Conservation (phyloP, 2,888 invertebrate species). For the Tinea trinotella region DNA sequence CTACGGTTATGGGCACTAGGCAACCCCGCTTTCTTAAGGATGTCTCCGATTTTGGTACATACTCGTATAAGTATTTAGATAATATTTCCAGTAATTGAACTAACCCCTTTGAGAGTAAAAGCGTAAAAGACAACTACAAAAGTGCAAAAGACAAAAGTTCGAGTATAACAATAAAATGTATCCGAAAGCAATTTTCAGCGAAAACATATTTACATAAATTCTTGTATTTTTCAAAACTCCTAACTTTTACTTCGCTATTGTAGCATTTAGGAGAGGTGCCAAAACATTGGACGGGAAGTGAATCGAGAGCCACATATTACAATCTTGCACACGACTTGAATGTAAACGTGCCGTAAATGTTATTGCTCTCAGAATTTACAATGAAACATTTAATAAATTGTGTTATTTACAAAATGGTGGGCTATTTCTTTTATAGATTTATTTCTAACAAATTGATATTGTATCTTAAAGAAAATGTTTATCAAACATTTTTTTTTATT, state of each 20-base stretch:
- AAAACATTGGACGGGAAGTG: not conserved
- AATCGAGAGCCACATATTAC: slow-evolving; percentile 7
- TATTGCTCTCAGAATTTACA: not conserved
- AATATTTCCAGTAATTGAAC: too few species aligned
- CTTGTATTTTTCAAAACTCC: not conserved
- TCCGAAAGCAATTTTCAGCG: not conserved
- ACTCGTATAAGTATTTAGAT: too few species aligned
- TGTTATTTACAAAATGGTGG: not conserved
- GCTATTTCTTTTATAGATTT: not conserved
- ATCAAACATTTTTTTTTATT: too few species aligned
- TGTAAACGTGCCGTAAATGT: not conserved
- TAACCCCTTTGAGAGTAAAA: too few species aligned
- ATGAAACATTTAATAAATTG: not conserved
- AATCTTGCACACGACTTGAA: not conserved
- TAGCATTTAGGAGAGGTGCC: not conserved
- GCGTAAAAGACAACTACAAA: too few species aligned
- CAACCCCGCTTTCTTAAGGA: too few species aligned
- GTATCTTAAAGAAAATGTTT: too few species aligned
- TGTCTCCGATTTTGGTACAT: too few species aligned
- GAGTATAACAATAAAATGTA: not conserved
- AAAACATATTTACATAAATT: not conserved
- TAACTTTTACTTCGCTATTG: not conserved
- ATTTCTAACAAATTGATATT: too few species aligned
- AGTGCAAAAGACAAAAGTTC: too few species aligned
- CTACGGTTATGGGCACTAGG: too few species aligned